Conservation (phyloP, 2,113 vertebrate genomes). For the cattle (Bos taurus) region ARS-UCD2.0 NC_037333.1:3656001-3656500, state of each 20-base stretch:
- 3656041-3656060: neutral
- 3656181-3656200: neutral
- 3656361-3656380: neutral
- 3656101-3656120: neutral
- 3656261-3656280: neutral
- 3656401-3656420: neutral
- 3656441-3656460: neutral
- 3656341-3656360: neutral
- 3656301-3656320: neutral
- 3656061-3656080: neutral
- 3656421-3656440: neutral
- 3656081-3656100: neutral
- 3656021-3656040: neutral
- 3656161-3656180: neutral
- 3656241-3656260: neutral
- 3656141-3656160: neutral
- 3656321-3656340: neutral
- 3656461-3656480: neutral
- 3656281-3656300: neutral
- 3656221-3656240: neutral
- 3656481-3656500: neutral
- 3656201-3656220: neutral
- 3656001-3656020: neutral
- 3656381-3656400: neutral
- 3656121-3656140: neutral